phyloP scores from a whole-genome alignment of 2,797 vertebrate genomes.

The Sciaenops ocellatus region DNA sequence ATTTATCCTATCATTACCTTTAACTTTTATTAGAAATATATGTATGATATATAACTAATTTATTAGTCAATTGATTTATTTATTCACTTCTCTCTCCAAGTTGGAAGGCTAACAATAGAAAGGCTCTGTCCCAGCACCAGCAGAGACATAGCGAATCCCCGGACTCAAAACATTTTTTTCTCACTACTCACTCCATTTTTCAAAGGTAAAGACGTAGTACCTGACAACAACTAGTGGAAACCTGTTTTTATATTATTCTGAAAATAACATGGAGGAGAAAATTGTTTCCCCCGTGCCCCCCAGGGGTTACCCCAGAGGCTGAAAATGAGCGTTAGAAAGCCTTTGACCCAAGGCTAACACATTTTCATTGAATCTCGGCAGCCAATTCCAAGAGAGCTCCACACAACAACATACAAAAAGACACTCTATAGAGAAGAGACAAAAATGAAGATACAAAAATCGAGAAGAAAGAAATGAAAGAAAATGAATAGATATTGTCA shows the following conservation, averaged over 20 bases:
- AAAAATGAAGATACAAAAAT: not conserved
- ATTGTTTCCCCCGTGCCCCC: slow-evolving; percentile 34
- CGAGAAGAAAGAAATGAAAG: not conserved
- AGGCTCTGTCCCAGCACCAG: not conserved
- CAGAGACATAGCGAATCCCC: not conserved
- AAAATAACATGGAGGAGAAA: slow-evolving; percentile 55
- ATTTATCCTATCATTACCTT: slow-evolving; percentile 5
- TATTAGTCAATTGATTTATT: slow-evolving; percentile 18
- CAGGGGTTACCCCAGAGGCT: slow-evolving; percentile 41
- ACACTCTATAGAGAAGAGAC: slow-evolving; percentile 1
- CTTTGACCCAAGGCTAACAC: slow-evolving; percentile 60
- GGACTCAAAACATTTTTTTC: not conserved
- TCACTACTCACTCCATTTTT: slow-evolving; percentile 17
- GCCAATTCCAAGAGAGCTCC: slow-evolving; percentile 12
- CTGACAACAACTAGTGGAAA: slow-evolving; percentile 29
- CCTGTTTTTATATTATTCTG: slow-evolving; percentile 35
- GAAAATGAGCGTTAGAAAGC: slow-evolving; percentile 61
- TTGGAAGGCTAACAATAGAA: slow-evolving; percentile 16
- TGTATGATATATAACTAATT: slow-evolving; percentile 1
- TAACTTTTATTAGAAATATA: not conserved
- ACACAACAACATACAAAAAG: slow-evolving; percentile 33
- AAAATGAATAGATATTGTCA: slow-evolving; percentile 1
- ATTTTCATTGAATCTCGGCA: slow-evolving; percentile 58
- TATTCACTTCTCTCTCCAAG: slow-evolving; percentile 1
- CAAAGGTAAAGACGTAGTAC: slow-evolving; percentile 31